These are phyloP conservation scores for Gallinago undulata DNA, from an alignment of 2,113 vertebrate genomes.

Conservation along the genomic window DNA sequence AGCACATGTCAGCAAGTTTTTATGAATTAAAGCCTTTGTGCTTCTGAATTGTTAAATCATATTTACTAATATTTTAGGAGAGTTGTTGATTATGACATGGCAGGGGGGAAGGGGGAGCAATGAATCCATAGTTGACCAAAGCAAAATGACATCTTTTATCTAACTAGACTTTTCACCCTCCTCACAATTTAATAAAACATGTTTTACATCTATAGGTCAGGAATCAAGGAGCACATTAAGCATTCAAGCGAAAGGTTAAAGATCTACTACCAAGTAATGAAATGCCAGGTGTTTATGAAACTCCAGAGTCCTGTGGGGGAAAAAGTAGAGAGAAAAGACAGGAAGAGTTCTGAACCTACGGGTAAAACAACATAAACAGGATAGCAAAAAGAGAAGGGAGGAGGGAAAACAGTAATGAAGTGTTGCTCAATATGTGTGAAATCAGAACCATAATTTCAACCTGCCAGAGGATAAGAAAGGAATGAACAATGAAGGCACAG, in stretches of 20 bases:
- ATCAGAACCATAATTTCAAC: conserved; percentile 41
- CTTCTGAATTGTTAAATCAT: conserved; percentile 1
- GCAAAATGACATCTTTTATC: background rate
- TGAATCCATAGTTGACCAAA: background rate
- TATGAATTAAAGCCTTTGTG: background rate
- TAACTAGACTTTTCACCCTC: background rate
- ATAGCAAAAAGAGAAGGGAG: conserved; percentile 30
- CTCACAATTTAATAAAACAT: conserved; percentile 18
- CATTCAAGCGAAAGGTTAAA: conserved; percentile 52
- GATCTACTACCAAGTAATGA: conserved; percentile 49
- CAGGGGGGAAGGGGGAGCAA: background rate
- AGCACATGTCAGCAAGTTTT: background rate
- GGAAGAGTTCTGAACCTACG: conserved; percentile 26
- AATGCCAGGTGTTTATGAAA: conserved; percentile 70
- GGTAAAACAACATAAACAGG: conserved; percentile 61
- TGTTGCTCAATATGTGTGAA: conserved; percentile 35
- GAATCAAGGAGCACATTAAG: conserved; percentile 38
- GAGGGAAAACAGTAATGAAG: conserved; percentile 6
- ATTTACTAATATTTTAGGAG: background rate
- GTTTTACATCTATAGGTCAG: conserved; percentile 40
- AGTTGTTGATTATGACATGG: background rate
- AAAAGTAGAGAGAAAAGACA: conserved; percentile 2
- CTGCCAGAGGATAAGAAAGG: conserved; percentile 48
- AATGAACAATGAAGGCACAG: conserved; percentile 37
- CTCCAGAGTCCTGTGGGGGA: conserved; percentile 31